phyloP scores from a whole-genome alignment of 2,888 invertebrate genomes.

The Xylocampa areola region DNA sequence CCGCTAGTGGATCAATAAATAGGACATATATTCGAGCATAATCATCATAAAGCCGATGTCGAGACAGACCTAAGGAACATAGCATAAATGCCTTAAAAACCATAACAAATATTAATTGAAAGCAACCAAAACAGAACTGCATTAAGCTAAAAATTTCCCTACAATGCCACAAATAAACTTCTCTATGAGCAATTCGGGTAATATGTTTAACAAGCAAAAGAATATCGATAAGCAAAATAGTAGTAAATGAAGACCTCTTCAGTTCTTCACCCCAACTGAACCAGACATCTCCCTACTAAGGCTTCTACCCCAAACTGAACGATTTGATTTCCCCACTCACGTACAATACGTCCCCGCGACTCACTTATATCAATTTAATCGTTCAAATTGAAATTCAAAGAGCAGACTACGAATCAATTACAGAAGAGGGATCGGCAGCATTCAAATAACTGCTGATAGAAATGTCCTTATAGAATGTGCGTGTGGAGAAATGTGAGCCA shows the following conservation, averaged over 20 bases:
- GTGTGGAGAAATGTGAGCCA: slow-evolving; percentile 86
- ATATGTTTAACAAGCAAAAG: neutral
- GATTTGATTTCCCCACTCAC: slow-evolving; percentile 57
- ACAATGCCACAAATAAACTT: too few relatives aligned
- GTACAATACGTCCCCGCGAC: slow-evolving; percentile 66
- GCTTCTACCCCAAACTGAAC: slow-evolving; percentile 35
- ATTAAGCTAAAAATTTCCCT: too few relatives aligned
- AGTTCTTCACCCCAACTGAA: slow-evolving; percentile 7
- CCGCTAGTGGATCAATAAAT: too few relatives aligned
- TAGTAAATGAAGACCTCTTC: slow-evolving; percentile 32
- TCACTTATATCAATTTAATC: slow-evolving; percentile 87
- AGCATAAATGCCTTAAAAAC: too few relatives aligned
- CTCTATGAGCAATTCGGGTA: too few relatives aligned
- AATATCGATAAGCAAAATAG: neutral
- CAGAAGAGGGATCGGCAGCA: slow-evolving; percentile 72
- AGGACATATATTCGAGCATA: too few relatives aligned
- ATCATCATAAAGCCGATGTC: too few relatives aligned
- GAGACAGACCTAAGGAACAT: too few relatives aligned
- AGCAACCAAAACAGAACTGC: too few relatives aligned
- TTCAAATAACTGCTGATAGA: slow-evolving; percentile 86
- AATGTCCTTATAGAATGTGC: slow-evolving; percentile 87
- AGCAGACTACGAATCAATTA: slow-evolving; percentile 85
- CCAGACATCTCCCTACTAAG: slow-evolving; percentile 18
- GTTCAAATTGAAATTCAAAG: slow-evolving; percentile 86
- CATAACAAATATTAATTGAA: too few relatives aligned